phyloP scores from a whole-genome alignment of 2,888 invertebrate genomes.

The Trisateles emortualis region DNA sequence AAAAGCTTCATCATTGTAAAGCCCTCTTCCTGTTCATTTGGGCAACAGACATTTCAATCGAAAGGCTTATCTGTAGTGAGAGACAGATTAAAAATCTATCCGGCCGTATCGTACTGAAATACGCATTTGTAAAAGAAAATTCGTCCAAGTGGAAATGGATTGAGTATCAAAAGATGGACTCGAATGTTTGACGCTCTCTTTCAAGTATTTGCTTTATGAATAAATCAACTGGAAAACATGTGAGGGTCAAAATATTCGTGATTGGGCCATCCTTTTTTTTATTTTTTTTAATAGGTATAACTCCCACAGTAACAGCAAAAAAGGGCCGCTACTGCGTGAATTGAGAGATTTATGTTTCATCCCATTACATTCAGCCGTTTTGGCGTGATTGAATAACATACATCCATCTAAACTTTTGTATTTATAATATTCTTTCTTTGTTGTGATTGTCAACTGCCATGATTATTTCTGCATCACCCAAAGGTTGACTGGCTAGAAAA shows the following conservation, averaged over 20 bases:
- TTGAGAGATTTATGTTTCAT: too few species aligned
- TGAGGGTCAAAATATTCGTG: constrained; percentile 44
- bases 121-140: constrained; percentile 41
- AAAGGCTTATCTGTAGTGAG: constrained; percentile 8
- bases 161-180: constrained; percentile 48
- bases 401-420: too few species aligned
- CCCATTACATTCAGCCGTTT: too few species aligned
- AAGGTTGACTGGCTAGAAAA: too few species aligned
- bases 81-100: constrained; percentile 32
- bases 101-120: constrained; percentile 27
- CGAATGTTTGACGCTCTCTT: constrained; percentile 51
- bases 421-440: too few species aligned
- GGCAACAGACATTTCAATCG: not conserved
- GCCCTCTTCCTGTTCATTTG: not conserved
- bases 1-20: not conserved
- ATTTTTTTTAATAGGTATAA: too few species aligned
- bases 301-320: too few species aligned
- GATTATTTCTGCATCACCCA: too few species aligned
- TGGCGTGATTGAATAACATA: too few species aligned
- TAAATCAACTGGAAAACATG: constrained; percentile 55
- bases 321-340: too few species aligned
- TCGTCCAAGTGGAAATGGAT: constrained; percentile 45
- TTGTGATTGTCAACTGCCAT: too few species aligned
- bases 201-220: constrained; percentile 52
- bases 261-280: constrained; percentile 18